These are phyloP conservation scores for Melanostigma gelatinosum DNA, from an alignment of 2,113 vertebrate genomes.

Conservation along the genomic window DNA sequence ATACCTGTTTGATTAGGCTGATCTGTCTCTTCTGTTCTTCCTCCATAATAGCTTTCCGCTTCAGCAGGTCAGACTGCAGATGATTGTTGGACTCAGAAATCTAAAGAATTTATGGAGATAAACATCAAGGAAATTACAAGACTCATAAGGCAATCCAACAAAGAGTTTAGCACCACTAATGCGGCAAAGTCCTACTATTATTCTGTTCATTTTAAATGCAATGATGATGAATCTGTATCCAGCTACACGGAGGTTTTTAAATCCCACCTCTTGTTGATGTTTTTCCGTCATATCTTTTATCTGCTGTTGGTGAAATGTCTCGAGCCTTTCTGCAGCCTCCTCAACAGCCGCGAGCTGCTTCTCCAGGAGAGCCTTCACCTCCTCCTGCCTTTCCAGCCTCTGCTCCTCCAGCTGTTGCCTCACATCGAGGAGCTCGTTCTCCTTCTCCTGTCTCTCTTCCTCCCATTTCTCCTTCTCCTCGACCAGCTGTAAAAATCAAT, in stretches of 20 bases:
- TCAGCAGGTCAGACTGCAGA: slow-evolving; percentile 72
- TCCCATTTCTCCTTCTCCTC: slow-evolving; percentile 80
- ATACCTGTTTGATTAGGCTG: slow-evolving; percentile 86
- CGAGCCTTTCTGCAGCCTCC: slow-evolving; percentile 63
- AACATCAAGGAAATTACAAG: not conserved
- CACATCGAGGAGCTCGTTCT: slow-evolving; percentile 71
- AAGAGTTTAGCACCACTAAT: not conserved
- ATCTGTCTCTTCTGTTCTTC: slow-evolving; percentile 84
- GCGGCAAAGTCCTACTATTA: not conserved
- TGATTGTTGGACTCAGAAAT: slow-evolving; percentile 74
- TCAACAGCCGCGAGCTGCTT: slow-evolving; percentile 67
- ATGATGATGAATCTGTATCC: not conserved
- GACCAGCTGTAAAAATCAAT: slow-evolving; percentile 54
- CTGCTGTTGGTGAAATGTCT: slow-evolving; percentile 69
- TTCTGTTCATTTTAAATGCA: not conserved
- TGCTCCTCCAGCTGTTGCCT: slow-evolving; percentile 67
- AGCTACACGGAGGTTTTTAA: not conserved
- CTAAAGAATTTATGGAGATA: slow-evolving; percentile 62
- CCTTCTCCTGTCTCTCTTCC: slow-evolving; percentile 76
- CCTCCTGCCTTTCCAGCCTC: slow-evolving; percentile 63
- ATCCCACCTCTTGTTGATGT: slow-evolving; percentile 73
- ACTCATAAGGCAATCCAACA: not conserved
- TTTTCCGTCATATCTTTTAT: slow-evolving; percentile 67
- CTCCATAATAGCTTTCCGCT: slow-evolving; percentile 71
- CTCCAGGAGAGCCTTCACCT: slow-evolving; percentile 65